Evolutionary conservation across 2,113 vertebrate species (phyloP).

Genomic region (Chaetodon trifascialis): DNA sequence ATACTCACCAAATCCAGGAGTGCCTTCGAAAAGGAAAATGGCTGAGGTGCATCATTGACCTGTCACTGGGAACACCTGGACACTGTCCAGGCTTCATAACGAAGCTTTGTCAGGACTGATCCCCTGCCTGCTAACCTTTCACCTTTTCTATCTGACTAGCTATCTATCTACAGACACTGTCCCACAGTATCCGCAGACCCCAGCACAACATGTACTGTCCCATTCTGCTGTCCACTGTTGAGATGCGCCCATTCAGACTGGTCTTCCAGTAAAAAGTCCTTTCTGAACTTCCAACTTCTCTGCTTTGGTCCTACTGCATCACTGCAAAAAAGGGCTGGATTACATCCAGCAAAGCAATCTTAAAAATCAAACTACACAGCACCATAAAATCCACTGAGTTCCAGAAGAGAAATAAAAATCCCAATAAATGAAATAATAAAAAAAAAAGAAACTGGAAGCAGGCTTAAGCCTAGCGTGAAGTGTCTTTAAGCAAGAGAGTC

Average conservation of each 20-base stretch:
- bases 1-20: conserved; percentile 99
- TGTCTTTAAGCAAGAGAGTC: conserved; percentile 46
- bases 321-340: conserved; percentile 16
- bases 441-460: conserved; percentile 40
- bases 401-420: conserved; percentile 33
- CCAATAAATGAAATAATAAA: conserved; percentile 21
- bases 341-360: conserved; percentile 34
- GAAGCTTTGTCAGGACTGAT: conserved; percentile 37
- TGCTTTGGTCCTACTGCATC: conserved; percentile 53
- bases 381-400: conserved; percentile 67
- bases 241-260: conserved; percentile 50
- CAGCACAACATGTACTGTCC: conserved; percentile 42
- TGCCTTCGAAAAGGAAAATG: conserved; percentile 96
- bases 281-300: conserved; percentile 50
- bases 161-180: conserved; percentile 53
- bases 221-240: conserved; percentile 61
- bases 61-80: conserved; percentile 84
- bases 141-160: conserved; percentile 34
- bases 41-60: conserved; percentile 95
- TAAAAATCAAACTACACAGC: conserved; percentile 44
- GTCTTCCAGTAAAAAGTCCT: conserved; percentile 19
- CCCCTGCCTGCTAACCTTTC: conserved; percentile 47
- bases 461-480: conserved; percentile 45
- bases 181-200: conserved; percentile 46
- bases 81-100: conserved; percentile 85